Conservation (phyloP, 2,797 vertebrate species). For the Crenichthys baileyi region DNA sequence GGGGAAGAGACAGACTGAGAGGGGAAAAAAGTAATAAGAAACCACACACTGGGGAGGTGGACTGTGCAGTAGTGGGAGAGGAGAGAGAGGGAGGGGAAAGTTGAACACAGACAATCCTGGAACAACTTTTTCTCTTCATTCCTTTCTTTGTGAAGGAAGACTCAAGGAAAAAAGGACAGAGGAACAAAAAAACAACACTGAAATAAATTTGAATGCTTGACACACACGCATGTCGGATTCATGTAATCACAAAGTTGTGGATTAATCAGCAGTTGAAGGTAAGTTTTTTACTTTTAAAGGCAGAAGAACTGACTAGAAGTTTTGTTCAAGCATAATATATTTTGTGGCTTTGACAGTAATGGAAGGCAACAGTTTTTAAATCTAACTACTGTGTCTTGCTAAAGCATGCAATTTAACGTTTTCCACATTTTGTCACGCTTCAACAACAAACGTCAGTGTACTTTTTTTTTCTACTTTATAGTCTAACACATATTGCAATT, state of each 20-base stretch:
- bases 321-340: not conserved
- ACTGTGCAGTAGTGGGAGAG: slow-evolving; percentile 22
- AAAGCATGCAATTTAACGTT: not conserved
- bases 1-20: slow-evolving; percentile 13
- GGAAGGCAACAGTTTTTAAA: not conserved
- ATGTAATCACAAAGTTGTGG: slow-evolving; percentile 65
- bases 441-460: too few relatives aligned
- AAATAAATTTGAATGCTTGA: slow-evolving; percentile 36
- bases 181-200: slow-evolving; percentile 31
- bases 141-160: slow-evolving; percentile 61
- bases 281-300: slow-evolving; percentile 33
- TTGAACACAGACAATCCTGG: slow-evolving; percentile 66
- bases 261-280: slow-evolving; percentile 74
- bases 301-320: not conserved
- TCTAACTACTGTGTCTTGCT: not conserved
- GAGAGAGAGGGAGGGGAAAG: slow-evolving; percentile 65
- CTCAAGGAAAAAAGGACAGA: slow-evolving; percentile 30
- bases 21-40: slow-evolving; percentile 38
- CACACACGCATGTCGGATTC: slow-evolving; percentile 59
- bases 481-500: not conserved
- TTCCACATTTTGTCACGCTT: not conserved
- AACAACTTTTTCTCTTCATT: slow-evolving; percentile 67
- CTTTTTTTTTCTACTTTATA: not conserved
- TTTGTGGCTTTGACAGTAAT: not conserved
- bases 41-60: slow-evolving; percentile 30